phyloP scores from a whole-genome alignment of 2,797 vertebrate genomes.

The Characodon lateralis region DNA sequence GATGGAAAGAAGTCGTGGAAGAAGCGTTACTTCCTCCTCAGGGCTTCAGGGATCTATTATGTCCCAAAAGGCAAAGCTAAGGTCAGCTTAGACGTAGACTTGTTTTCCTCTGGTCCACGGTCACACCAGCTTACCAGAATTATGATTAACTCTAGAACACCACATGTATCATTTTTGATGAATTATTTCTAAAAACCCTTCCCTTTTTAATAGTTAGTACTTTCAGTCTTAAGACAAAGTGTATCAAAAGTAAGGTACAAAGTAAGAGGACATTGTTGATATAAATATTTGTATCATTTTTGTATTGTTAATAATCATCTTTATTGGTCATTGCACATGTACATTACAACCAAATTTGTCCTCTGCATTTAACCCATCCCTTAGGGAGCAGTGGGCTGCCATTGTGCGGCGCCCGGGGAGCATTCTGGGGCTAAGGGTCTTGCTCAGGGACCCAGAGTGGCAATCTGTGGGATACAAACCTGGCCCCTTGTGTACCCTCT shows the following conservation, averaged over 20 bases:
- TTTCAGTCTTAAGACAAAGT: neutral
- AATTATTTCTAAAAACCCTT: neutral
- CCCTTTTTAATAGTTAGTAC: neutral
- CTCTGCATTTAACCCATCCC: too few relatives aligned
- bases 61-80: slow-evolving; percentile 89
- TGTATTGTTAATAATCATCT: too few relatives aligned
- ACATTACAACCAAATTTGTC: too few relatives aligned
- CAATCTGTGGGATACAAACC: too few relatives aligned
- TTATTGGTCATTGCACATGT: too few relatives aligned
- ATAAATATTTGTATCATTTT: neutral
- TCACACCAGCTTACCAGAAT: neutral
- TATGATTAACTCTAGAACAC: neutral
- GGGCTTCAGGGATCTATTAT: slow-evolving; percentile 97
- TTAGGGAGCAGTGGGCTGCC: too few relatives aligned
- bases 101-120: neutral
- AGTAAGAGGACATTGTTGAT: neutral
- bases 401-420: too few relatives aligned
- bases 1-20: slow-evolving; percentile 99
- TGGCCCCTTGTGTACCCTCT: too few relatives aligned
- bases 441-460: too few relatives aligned
- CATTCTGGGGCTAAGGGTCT: too few relatives aligned
- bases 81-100: slow-evolving; percentile 50
- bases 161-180: neutral
- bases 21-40: slow-evolving; percentile 96
- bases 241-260: neutral